Percentiles rank a stretch among this genome's conserved stretches.
Conservation (phyloP, 1,140 invertebrate genomes). For the Drosophila nebulosa region DNA sequence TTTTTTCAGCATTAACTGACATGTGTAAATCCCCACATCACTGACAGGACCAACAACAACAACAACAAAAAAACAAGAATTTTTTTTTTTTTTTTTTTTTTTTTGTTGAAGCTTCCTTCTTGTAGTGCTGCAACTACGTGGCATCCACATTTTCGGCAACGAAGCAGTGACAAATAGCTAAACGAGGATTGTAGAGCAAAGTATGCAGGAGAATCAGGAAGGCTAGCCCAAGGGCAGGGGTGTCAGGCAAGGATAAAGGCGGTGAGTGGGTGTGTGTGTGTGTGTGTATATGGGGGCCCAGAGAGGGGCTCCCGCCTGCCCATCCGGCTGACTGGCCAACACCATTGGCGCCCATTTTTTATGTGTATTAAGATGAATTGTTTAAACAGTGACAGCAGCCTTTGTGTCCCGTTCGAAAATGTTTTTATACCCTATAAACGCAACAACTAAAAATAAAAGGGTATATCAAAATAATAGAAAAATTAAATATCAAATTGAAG, state of each 20-base stretch:
- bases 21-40: slow-evolving; percentile 61
- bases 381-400: slow-evolving; percentile 67
- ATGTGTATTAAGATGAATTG: slow-evolving; percentile 77
- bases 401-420: slow-evolving; percentile 23
- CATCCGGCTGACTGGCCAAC: slow-evolving; percentile 56
- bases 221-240: neutral
- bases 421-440: neutral
- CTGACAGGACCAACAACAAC: slow-evolving; percentile 7
- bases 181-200: neutral
- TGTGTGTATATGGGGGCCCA: too few relatives aligned
- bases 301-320: too few relatives aligned
- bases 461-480: too few relatives aligned
- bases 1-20: slow-evolving; percentile 78
- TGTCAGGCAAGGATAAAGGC: neutral
- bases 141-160: slow-evolving; percentile 32
- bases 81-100: slow-evolving; percentile 15
- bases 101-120: slow-evolving; percentile 23
- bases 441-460: neutral
- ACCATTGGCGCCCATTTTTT: slow-evolving; percentile 68
- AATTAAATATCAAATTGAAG: too few relatives aligned
- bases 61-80: slow-evolving; percentile 13
- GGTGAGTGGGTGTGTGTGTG: too few relatives aligned
- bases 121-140: slow-evolving; percentile 17
- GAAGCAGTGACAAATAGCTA: slow-evolving; percentile 66
- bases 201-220: neutral